phyloP scores from a whole-genome alignment of 2,797 vertebrate species.

The Eulemur albifrons region DNA sequence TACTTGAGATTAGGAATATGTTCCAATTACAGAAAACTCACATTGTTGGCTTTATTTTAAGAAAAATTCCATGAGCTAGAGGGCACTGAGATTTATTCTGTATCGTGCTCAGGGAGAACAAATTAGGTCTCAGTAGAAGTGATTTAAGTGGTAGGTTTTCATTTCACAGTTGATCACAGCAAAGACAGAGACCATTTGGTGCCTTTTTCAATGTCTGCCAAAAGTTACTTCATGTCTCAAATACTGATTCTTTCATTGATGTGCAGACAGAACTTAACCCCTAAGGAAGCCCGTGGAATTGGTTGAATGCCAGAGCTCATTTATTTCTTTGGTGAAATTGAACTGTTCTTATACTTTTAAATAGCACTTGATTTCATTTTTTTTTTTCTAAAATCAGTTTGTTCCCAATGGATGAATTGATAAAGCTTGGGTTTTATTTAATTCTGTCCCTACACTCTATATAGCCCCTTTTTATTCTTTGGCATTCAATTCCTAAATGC shows the following conservation, averaged over 20 bases:
- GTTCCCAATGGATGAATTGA: constrained; percentile 3
- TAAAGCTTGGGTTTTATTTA: constrained; percentile 40
- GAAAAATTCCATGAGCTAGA: constrained; percentile 43
- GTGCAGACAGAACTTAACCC: constrained; percentile 50
- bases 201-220: constrained; percentile 74
- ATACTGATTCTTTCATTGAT: constrained; percentile 72
- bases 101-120: constrained; percentile 35
- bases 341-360: constrained; percentile 51
- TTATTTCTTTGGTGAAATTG: constrained; percentile 59
- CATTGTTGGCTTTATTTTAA: constrained; percentile 51
- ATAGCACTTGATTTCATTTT: constrained; percentile 47
- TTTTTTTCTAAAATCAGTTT: constrained; percentile 27
- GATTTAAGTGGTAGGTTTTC: constrained; percentile 74
- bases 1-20: not conserved
- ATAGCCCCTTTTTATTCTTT: not conserved
- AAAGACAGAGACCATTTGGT: constrained; percentile 77
- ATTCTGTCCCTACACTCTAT: not conserved
- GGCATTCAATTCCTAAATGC: constrained; percentile 32
- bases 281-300: constrained; percentile 51
- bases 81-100: constrained; percentile 52
- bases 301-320: constrained; percentile 50
- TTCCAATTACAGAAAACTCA: constrained; percentile 22
- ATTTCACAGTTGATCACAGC: constrained; percentile 77
- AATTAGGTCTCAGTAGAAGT: constrained; percentile 67
- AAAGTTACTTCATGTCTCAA: constrained; percentile 71